Evolutionary conservation across 2,888 invertebrate genomes (phyloP).

Genomic region (Microctonus aethiopoides): DNA sequence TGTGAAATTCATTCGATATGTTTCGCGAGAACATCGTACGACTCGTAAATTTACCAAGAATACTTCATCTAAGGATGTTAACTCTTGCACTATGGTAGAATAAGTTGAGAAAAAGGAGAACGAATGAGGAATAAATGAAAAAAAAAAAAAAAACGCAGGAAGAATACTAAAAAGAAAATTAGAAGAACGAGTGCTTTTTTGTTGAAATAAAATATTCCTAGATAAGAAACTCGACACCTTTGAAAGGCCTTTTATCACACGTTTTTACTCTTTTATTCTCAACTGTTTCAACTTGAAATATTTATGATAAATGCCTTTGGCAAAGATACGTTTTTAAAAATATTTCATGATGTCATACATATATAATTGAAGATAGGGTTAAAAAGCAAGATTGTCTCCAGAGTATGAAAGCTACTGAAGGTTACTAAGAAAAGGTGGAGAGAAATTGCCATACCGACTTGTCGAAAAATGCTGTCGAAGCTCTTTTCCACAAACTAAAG

Average conservation of each 20-base stretch:
- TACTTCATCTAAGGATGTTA: constrained; percentile 16
- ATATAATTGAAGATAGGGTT: background rate
- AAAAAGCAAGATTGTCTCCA: background rate
- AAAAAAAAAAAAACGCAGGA: background rate
- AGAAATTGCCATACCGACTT: background rate
- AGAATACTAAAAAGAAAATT: background rate
- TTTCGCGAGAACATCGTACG: constrained; percentile 1
- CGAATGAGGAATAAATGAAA: background rate
- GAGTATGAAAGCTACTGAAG: background rate
- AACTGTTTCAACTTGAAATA: background rate
- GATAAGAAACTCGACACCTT: constrained; percentile 6
- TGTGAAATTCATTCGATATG: constrained; percentile 31
- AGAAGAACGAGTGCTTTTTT: background rate
- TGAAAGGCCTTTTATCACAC: constrained; percentile 7
- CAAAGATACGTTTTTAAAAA: constrained; percentile 3
- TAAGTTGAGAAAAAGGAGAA: background rate
- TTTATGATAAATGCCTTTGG: constrained; percentile 12
- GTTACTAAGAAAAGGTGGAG: constrained; percentile 15
- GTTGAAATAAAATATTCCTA: constrained; percentile 15
- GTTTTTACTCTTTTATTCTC: background rate
- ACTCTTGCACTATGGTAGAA: background rate
- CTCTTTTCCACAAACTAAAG: background rate
- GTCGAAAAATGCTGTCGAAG: constrained; percentile 17
- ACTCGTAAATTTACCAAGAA: constrained; percentile 15
- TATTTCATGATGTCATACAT: background rate